Evolutionary conservation across 2,888 invertebrate genomes (phyloP).

Genomic region (Lamellibrachia satsuma): DNA sequence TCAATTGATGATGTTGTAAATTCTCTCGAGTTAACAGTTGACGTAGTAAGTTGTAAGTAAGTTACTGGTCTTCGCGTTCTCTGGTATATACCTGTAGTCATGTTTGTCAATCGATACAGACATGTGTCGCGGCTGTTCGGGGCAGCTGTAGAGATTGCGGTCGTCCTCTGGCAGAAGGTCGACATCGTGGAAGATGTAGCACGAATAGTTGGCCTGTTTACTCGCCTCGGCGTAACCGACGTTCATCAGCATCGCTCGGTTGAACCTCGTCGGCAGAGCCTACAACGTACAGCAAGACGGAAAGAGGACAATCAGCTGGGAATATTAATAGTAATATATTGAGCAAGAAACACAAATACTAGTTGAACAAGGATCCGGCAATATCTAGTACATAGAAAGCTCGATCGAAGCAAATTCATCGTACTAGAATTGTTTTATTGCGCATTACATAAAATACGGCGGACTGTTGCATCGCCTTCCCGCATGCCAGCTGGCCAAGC

Average conservation of each 20-base stretch:
- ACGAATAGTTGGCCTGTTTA: conserved; percentile 70
- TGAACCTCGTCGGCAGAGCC: conserved; percentile 14
- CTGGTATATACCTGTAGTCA: conserved; percentile 13
- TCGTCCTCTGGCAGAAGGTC: conserved; percentile 26
- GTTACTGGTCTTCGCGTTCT: background rate
- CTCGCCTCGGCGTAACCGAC: conserved; percentile 23
- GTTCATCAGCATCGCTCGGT: conserved; percentile 28
- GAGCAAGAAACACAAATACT: background rate
- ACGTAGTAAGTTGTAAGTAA: no score
- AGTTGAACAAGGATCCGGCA: background rate
- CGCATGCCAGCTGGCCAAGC: no score
- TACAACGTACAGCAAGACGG: background rate
- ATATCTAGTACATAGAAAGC: background rate
- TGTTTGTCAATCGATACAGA: background rate
- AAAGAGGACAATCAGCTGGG: background rate
- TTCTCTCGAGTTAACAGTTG: no score
- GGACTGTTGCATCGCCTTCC: no score
- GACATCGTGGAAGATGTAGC: conserved; percentile 91
- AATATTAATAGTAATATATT: background rate
- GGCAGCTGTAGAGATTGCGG: conserved; percentile 17
- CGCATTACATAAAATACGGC: no score
- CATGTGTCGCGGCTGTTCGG: conserved; percentile 25
- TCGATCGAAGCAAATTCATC: background rate
- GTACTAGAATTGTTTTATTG: no score
- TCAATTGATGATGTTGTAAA: no score